Evolutionary conservation across 2,797 vertebrate genomes (phyloP), one percentile per base, ranked within the genome.

Genomic region (Allobates femoralis): DNA sequence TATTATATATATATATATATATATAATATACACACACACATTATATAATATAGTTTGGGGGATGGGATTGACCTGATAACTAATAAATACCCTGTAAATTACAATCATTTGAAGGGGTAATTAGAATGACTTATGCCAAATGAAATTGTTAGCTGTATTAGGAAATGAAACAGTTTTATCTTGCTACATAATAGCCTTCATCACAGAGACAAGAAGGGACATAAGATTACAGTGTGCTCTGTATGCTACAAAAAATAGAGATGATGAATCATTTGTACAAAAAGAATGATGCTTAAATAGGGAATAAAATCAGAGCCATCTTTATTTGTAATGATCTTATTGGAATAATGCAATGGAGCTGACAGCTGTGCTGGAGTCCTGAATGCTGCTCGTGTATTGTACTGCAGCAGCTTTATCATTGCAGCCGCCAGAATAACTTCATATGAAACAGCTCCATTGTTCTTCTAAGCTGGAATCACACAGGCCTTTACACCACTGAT

Each of bases 191-290:
- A 46, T 71, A 71, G 19, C 5, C 34, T 1, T 37, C 69, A 46
- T 73, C 23, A 46, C 23, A 8, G 34, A 73, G 69, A 73, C 69
- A 26, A 23, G 67, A 71, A 46, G 34, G 12, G 67, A 46, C 34
- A n/a, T 23, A 71, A 11, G 34, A 71, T 41, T 46, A 41, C 71
- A 50, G 71, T 74, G 23, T 26, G 3, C 37, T 46, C 41, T 56
- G 18, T 5, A 32, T 19, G n/a, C 10, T 21, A 19, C 16, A 55
- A 30, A 76, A 76, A 28, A 55, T 30, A 21, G 50, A 55, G 51
- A 30, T 21, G 41, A 75, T 51, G 50, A 76, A 32, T 76, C 69
- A 55, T 30, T 55, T 76, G 26, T 53, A 19, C n/a, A 76, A 76
- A 30, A 76, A 55, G 74, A 55, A 76, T 55, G 28, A 21, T n/a